A percentile compares a stretch with the other conserved stretches of the same genome.
These are phyloP conservation scores for Polyergus mexicanus DNA, from an alignment of 1,140 invertebrate species.

Conservation along the genomic window DNA sequence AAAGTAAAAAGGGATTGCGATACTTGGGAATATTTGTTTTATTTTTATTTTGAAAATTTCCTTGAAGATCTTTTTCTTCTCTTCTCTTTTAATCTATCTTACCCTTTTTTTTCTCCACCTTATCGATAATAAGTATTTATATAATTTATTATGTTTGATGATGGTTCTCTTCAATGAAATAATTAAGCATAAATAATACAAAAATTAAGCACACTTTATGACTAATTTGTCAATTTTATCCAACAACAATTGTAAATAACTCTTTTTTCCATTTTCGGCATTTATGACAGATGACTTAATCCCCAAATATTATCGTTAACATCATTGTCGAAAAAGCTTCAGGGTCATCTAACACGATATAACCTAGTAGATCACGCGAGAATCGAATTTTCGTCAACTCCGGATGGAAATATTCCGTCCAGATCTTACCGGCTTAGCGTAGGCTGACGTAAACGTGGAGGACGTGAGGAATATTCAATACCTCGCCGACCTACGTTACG, in stretches of 20 bases:
- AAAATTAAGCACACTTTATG: neutral
- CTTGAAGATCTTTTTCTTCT: too few species aligned
- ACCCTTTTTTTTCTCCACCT: too few species aligned
- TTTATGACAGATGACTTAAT: neutral
- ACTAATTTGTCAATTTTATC: neutral
- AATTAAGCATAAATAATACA: neutral
- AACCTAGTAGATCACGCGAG: neutral
- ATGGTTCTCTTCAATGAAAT: neutral
- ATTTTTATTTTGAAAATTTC: too few species aligned
- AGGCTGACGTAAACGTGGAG: constrained; percentile 28
- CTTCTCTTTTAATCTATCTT: too few species aligned
- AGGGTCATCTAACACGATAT: neutral
- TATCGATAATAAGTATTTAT: too few species aligned
- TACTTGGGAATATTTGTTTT: too few species aligned
- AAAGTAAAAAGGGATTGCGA: too few species aligned
- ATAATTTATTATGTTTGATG: neutral
- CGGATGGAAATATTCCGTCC: constrained; percentile 33
- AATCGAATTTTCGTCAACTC: constrained; percentile 6
- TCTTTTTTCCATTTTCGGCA: neutral
- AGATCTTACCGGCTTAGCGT: constrained; percentile 39
- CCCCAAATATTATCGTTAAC: constrained; percentile 8
- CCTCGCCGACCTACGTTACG: constrained; percentile 58
- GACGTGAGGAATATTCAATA: constrained; percentile 65
- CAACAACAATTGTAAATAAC: neutral
- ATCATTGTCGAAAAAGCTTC: neutral